phyloP scores from a whole-genome alignment of 2,888 invertebrate genomes.

The Saturnia japonica region DNA sequence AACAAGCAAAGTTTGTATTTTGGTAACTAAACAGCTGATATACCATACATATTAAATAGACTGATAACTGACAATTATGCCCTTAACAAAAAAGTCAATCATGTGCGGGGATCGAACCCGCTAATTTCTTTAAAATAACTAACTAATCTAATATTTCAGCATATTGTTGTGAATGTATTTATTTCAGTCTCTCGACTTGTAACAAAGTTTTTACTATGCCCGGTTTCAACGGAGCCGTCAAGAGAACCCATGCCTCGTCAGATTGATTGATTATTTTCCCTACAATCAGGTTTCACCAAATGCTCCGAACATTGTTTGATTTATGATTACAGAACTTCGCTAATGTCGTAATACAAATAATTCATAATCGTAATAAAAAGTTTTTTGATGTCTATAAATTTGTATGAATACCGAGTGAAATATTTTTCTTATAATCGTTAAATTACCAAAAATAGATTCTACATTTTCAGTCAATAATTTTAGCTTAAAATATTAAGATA shows the following conservation, averaged over 20 bases:
- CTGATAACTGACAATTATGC: too few relatives aligned
- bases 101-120: too few relatives aligned
- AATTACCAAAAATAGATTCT: background rate
- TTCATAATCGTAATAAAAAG: conserved; percentile 18
- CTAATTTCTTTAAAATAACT: background rate
- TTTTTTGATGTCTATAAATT: conserved; percentile 14
- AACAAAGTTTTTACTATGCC: conserved; percentile 10
- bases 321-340: conserved; percentile 14
- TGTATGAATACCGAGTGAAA: background rate
- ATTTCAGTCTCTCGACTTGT: background rate
- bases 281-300: conserved; percentile 15
- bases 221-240: conserved; percentile 4
- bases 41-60: too few relatives aligned
- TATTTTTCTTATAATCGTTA: background rate
- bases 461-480: background rate
- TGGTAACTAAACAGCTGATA: too few relatives aligned
- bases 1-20: too few relatives aligned
- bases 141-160: background rate
- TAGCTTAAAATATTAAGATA: background rate
- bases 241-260: background rate
- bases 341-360: conserved; percentile 15
- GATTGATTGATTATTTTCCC: conserved; percentile 7
- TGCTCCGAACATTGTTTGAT: conserved; percentile 18
- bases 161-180: background rate
- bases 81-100: too few relatives aligned